Evolutionary conservation across 2,888 invertebrate genomes (phyloP), one percentile per base, ranked within the genome.

Genomic region (Neria commutata): DNA sequence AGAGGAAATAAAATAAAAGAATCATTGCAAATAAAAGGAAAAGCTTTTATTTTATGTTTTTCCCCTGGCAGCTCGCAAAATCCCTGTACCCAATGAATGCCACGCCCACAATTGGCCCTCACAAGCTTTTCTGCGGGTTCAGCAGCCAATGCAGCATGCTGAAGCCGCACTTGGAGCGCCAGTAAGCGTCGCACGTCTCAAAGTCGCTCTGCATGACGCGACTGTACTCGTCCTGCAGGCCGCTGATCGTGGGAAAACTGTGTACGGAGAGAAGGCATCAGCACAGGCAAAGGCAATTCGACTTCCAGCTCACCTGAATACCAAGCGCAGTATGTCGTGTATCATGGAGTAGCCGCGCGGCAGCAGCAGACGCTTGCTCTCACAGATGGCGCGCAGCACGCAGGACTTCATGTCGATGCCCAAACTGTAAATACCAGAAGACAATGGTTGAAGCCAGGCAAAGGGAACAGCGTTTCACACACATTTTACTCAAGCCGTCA

Each of bases 351-450:
- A 84, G 16, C 89, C 89, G 5, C 84, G 85, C 0, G 86, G 84
- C 45, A 86, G 84, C 21, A 89, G 78, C 66, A 85, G 80, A n/a
- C 80, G 77, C 64, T 84, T 85, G 4, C 87, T 85, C 69, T 91
- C 90, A 70, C 91, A 91, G 61, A 91, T 86, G 60, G 88, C 86
- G 65, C 87, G 84, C 61, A 88, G 78, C 23, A 91, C 78, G 70
- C 90, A 91, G 2, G 75, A 64, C 46, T 75, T 78, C 10, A 70
- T 62, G 56, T 79, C 70, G 10, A 75, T 61, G 8, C 77, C 78
- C n/a, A 79, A 55, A 1, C 80, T 81, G 46, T 37, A 14, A 37
- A 3, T 68, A 16, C 2, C 26, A 4, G 53, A 16, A 25, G 11
- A 29, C 1, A 33, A 16, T 34, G n/a, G 11, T 21, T 48, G 21